Conservation (phyloP, 1,140 invertebrate genomes). For the Vollenhovia emeryi region DNA sequence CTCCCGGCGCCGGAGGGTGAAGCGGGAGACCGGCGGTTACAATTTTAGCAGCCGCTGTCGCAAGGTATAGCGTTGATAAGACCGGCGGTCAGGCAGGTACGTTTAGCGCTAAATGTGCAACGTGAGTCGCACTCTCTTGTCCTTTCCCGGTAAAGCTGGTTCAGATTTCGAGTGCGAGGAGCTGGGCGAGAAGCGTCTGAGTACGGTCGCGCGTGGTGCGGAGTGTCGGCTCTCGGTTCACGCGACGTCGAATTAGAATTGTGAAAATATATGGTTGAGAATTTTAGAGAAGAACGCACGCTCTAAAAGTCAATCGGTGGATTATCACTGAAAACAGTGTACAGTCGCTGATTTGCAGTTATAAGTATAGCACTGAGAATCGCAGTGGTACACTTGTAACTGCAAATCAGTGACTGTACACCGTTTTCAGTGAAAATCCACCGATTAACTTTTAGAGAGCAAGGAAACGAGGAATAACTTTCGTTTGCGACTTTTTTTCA, state of each 20-base stretch:
- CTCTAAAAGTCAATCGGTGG: no score
- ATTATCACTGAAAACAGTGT: no score
- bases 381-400: no score
- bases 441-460: no score
- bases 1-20: not conserved
- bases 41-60: not conserved
- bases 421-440: no score
- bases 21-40: not conserved
- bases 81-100: not conserved
- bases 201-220: no score
- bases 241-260: not conserved
- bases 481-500: not conserved
- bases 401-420: no score
- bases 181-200: not conserved
- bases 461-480: not conserved
- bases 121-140: not conserved
- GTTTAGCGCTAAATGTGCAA: not conserved
- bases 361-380: no score
- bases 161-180: not conserved
- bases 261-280: not conserved
- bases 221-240: not conserved
- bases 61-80: conserved; percentile 2
- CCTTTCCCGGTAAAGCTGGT: not conserved
- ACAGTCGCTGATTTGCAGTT: no score
- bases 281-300: not conserved